Evolutionary conservation across 2,888 invertebrate species (phyloP), one percentile per base, ranked within the genome.

Genomic region (Pogonocherus hispidulus): DNA sequence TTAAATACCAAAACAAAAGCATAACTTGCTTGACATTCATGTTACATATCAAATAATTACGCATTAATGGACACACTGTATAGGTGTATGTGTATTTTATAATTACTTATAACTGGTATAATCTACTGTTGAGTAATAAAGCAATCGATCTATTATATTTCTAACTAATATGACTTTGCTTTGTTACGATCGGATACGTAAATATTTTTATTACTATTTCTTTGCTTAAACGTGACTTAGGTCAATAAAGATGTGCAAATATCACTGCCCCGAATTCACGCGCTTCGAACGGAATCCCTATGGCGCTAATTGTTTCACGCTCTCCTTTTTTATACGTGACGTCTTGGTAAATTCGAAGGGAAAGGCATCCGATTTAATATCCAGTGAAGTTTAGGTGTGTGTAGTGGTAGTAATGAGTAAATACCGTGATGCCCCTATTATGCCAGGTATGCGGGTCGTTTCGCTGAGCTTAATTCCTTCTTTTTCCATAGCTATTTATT

Each of bases 301-400:
- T 69, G 68, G 73, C 72, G 72, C 70, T 75, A 74, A 76, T 76
- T 76, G 73, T 76, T 76, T 71, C 67, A 65, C 64, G 65, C 68
- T 52, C 51, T 68, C 68, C 69, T 66, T 73, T 73, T 41, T 69
- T 65, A 51, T 55, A 70, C 66, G 67, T 66, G 63, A 52, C 27
- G 32, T 63, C 63, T 65, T 64, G 51, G 66, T 66, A 74, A 70
- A 72, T 73, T 72, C 70, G 56, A 69, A 66, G 66, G 62, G 56
- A 71, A 71, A 76, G 78, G 79, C 74, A 79, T 79, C 73, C 76
- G 69, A 76, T 78, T 76, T 78, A 78, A 79, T 79, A 79, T 77
- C 79, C 71, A 72, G 69, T 72, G 72, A 64, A 69, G 70, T 70
- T 70, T 71, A 74, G 71, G 76, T 76, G 75, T 76, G 73, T 74